Conservation (phyloP, 2,113 vertebrate species). For the Pica pica region DNA sequence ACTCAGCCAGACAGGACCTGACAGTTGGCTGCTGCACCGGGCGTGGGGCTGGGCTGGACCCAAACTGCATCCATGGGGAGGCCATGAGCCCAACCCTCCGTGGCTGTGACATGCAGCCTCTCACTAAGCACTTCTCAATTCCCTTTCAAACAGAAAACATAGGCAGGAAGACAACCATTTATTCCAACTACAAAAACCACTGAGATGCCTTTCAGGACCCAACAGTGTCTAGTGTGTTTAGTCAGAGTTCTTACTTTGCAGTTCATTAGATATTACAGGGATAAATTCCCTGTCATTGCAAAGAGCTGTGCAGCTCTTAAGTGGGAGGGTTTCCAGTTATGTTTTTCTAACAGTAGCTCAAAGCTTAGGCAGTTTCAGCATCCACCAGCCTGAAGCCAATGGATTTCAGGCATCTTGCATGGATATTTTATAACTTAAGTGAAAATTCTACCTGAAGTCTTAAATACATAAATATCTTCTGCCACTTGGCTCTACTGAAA, state of each 20-base stretch:
- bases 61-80: fast-evolving
- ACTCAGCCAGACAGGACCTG: background rate
- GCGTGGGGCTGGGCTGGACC: too few species aligned
- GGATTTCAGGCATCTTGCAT: background rate
- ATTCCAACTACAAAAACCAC: background rate
- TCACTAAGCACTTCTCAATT: background rate
- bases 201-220: background rate
- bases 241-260: background rate
- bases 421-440: background rate
- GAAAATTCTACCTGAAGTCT: background rate
- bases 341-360: background rate
- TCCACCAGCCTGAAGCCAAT: background rate
- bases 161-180: background rate
- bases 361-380: background rate
- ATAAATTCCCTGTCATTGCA: background rate
- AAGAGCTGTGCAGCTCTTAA: background rate
- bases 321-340: background rate
- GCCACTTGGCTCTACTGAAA: background rate
- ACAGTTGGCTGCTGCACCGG: fast-evolving
- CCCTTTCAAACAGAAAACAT: too few species aligned
- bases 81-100: fast-evolving
- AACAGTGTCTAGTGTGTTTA: background rate
- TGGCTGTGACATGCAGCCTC: fast-evolving
- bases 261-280: background rate
- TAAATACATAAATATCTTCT: background rate